phyloP scores from a whole-genome alignment of 2,797 vertebrate species.

The Manis crassicaudata region DNA sequence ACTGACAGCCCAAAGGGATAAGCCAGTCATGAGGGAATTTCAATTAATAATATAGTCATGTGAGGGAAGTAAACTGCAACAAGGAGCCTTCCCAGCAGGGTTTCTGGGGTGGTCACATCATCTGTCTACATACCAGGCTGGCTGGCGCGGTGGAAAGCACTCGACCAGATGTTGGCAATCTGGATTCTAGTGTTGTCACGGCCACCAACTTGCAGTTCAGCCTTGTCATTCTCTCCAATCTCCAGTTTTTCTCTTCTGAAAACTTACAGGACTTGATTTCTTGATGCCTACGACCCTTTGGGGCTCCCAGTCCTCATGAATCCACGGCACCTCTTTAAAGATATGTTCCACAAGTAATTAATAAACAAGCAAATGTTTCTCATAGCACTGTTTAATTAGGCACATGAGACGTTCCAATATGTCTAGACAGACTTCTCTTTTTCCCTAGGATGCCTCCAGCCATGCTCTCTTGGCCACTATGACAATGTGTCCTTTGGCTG shows the following conservation, averaged over 20 bases:
- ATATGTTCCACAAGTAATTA: slow-evolving; percentile 46
- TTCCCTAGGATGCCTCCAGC: slow-evolving; percentile 49
- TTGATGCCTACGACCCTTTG: neutral
- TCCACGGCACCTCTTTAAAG: slow-evolving; percentile 43
- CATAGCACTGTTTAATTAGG: slow-evolving; percentile 75
- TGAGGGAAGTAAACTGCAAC: neutral
- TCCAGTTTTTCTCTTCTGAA: slow-evolving; percentile 11
- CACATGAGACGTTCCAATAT: slow-evolving; percentile 64
- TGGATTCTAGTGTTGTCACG: neutral
- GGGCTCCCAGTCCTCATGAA: neutral
- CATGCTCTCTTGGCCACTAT: slow-evolving; percentile 55
- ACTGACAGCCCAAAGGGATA: neutral
- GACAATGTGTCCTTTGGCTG: slow-evolving; percentile 71
- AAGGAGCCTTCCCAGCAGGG: neutral
- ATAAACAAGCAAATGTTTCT: slow-evolving; percentile 66
- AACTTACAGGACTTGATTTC: neutral
- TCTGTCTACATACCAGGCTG: too few species aligned
- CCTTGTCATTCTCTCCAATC: neutral
- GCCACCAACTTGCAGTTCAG: neutral
- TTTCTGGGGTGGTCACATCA: rapidly evolving
- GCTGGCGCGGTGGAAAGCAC: neutral
- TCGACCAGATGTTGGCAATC: neutral
- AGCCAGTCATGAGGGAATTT: neutral
- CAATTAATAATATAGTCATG: neutral
- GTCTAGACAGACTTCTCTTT: slow-evolving; percentile 77